Conservation (phyloP, 2,797 vertebrate genomes). For the Paratrypauchen microcephalus region DNA sequence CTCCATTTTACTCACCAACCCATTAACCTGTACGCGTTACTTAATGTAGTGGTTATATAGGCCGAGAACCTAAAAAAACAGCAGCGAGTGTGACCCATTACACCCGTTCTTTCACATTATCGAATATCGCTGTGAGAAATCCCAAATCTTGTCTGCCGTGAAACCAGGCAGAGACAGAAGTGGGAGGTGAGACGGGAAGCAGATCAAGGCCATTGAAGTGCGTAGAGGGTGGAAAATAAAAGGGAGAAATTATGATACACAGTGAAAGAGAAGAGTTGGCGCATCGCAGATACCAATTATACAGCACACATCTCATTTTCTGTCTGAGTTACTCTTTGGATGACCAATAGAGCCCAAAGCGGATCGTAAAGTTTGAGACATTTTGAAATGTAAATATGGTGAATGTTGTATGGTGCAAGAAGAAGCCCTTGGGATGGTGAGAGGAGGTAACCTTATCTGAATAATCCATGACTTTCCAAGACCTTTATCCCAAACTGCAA, state of each 20-base stretch:
- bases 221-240: conserved; percentile 52
- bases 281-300: conserved; percentile 43
- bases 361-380: conserved; percentile 8
- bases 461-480: conserved; percentile 24
- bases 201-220: conserved; percentile 45
- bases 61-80: conserved; percentile 12
- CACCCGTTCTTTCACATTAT: conserved; percentile 39
- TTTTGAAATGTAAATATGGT: conserved; percentile 4
- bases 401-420: conserved; percentile 1
- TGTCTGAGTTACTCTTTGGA: conserved; percentile 23
- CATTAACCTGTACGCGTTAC: conserved; percentile 20
- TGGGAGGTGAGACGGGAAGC: conserved; percentile 53
- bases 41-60: conserved; percentile 15
- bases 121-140: conserved; percentile 52
- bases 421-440: background rate
- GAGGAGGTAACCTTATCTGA: conserved; percentile 26
- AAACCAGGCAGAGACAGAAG: conserved; percentile 53
- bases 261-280: conserved; percentile 28
- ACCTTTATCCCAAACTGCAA: conserved; percentile 31
- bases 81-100: conserved; percentile 29
- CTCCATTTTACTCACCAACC: conserved; percentile 10
- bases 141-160: conserved; percentile 49
- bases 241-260: conserved; percentile 20
- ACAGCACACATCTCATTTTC: conserved; percentile 36
- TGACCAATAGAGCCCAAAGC: conserved; percentile 6